Evolutionary conservation across 2,797 vertebrate species (phyloP), one percentile per base, ranked within the genome.

Genomic region (Anolis apletophallus): DNA sequence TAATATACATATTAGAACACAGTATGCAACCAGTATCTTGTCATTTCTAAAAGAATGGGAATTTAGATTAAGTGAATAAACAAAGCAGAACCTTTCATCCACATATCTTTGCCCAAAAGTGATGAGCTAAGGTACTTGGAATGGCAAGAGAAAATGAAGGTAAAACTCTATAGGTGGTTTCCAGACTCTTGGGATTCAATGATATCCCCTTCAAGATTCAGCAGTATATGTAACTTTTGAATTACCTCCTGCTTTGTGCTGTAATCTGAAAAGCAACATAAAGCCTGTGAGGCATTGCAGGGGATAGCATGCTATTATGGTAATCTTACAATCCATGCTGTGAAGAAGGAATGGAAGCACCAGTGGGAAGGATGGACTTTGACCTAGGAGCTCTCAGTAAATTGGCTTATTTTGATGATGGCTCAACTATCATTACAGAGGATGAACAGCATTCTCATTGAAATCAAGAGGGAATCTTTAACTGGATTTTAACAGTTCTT

Each of bases 401-500:
- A 57, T n/a, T 64, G 79, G 46, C 32, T 86, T 75, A 54, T 81
- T 81, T 81, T 75, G 17, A 81, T 86, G 46, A 78, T 46, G 71
- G 46, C 59, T 81, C 32, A 55, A n/a, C 29, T 71, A 68, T 72
- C 36, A 76, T 68, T 55, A 81, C 11, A 55, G 34, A 46, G 54
- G 55, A 16, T n/a, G 52, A 78, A 64, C 13, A 54, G 5, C 34
- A n/a, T 64, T 67, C 50, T 68, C 72, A 75, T 32, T 75, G 80
- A 81, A 86, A 86, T 75, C 72, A 32, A 81, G 79, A 76, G 26
- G 50, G 13, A 75, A 75, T 75, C 32, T 57, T 81, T 81, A 75
- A 86, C 68, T 74, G 69, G 69, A 86, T 86, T 86, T 86, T 86
- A 84, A n/a, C 12, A 21, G 55, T 54, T 64, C 77, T 54, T 80